phyloP scores from a whole-genome alignment of 2,113 vertebrate genomes.

The Pipra filicauda region DNA sequence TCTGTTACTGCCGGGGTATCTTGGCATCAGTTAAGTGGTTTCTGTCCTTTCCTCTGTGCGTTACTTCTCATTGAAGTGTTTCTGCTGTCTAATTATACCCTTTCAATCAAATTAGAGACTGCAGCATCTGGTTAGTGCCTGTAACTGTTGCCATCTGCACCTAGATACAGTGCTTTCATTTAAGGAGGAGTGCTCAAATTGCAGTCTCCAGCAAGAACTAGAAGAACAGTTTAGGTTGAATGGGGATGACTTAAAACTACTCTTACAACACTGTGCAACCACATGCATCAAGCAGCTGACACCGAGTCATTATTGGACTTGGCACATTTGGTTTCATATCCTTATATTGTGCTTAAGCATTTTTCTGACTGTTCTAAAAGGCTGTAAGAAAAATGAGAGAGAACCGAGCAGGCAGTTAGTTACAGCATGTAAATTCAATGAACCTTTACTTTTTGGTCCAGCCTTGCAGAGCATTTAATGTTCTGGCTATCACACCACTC shows the following conservation, averaged over 20 bases:
- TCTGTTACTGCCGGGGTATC: slow-evolving; percentile 72
- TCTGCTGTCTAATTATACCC: slow-evolving; percentile 97
- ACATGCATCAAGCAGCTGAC: not conserved
- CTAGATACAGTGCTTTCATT: slow-evolving; percentile 77
- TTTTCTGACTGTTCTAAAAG: not conserved
- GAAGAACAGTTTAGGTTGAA: slow-evolving; percentile 37
- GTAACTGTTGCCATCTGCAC: slow-evolving; percentile 95
- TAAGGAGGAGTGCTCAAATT: slow-evolving; percentile 74
- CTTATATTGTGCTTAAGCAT: not conserved
- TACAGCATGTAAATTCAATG: not conserved
- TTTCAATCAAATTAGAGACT: slow-evolving; percentile 96
- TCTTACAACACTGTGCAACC: slow-evolving; percentile 6
- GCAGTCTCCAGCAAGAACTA: slow-evolving; percentile 38
- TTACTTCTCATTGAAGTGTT: slow-evolving; percentile 87
- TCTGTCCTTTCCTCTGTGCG: slow-evolving; percentile 78
- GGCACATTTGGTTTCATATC: not conserved
- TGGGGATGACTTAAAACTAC: slow-evolving; percentile 54
- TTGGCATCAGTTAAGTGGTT: slow-evolving; percentile 83
- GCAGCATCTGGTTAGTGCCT: slow-evolving; percentile 90
- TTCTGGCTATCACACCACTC: not conserved
- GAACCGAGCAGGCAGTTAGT: not conserved
- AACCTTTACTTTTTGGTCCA: not conserved
- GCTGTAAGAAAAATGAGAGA: not conserved
- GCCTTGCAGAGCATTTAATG: not conserved
- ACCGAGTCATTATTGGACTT: not conserved